These are phyloP conservation scores for Oncorhynchus keta DNA, from an alignment of 2,113 vertebrate genomes.

Conservation along the genomic window DNA sequence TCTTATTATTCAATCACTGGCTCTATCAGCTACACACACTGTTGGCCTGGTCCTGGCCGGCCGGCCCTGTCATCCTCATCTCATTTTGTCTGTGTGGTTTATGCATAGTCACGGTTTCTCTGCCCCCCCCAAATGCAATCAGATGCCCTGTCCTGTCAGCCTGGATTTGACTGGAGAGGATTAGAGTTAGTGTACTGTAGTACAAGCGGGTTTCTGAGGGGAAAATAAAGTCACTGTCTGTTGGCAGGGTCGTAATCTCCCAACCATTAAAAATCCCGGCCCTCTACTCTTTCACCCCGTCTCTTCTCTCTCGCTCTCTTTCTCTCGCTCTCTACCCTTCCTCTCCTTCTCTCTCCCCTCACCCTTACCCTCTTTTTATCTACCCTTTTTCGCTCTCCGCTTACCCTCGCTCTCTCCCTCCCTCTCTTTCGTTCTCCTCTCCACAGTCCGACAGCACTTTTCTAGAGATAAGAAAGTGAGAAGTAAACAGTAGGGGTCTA, in stretches of 20 bases:
- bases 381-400: neutral
- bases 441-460: conserved; percentile 41
- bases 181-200: conserved; percentile 16
- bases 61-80: conserved; percentile 13
- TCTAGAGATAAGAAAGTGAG: conserved; percentile 71
- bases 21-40: conserved; percentile 21
- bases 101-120: neutral
- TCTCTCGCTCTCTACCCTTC: neutral
- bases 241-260: conserved; percentile 1
- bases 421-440: neutral
- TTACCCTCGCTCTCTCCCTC: neutral
- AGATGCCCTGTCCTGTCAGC: conserved; percentile 33
- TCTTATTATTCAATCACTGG: conserved; percentile 47
- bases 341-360: neutral
- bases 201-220: neutral
- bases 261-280: neutral
- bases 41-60: conserved; percentile 4
- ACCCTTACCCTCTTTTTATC: neutral
- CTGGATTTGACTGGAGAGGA: conserved; percentile 19
- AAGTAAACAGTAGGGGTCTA: conserved; percentile 52
- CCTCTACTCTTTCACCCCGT: neutral
- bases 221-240: conserved; percentile 1
- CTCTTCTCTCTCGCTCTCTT: neutral
- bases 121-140: conserved; percentile 45
- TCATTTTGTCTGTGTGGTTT: conserved; percentile 27